Evolutionary conservation across 2,113 vertebrate species (phyloP), one percentile per base, ranked within the genome.

Genomic region (Cygnus atratus): DNA sequence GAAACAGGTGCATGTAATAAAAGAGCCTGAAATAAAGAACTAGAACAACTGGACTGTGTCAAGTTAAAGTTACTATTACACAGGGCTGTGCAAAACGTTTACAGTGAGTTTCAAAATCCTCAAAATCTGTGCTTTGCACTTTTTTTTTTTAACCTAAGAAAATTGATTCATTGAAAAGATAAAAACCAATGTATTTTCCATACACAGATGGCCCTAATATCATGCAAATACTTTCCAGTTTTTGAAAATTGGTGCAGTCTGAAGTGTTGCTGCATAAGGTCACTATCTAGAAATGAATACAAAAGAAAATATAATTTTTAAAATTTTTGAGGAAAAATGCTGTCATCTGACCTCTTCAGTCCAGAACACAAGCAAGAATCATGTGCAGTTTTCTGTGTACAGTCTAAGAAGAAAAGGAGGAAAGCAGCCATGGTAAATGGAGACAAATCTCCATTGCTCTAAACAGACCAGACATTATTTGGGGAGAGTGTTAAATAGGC

Each of bases 1-100:
- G 95, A 95, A 97, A 97, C 97, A 97, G 97, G 95, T 97, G 97
- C 96, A 97, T 95, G 97, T 95, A 96, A 97, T 97, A 97, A 97
- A 97, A 95, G 93, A 96, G 95, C 92, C 94, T 97, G 87, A 97
- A 96, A 97, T 94, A 96, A 97, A 97, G 95, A 94, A 94, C 73
- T 59, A 96, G 90, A 96, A 96, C 96, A 97, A 97, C 95, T 97
- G 95, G 97, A 66, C 93, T 96, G 85, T 94, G 94, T 97, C 84
- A 96, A 93, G 92, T 76, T 82, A 94, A 96, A 97, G 82, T 96
- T 94, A 91, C 92, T 94, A 48, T 95, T 96, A 90, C 70, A 83
- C 33, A 80, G 28, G 84, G 54, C 89, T 92, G 79, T 87, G 76
- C 92, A 94, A 89, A 94, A 74, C 92, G 95, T 96, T 92, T 71